Conservation (phyloP, 23 tunicate species). For the Styela clava region DNA sequence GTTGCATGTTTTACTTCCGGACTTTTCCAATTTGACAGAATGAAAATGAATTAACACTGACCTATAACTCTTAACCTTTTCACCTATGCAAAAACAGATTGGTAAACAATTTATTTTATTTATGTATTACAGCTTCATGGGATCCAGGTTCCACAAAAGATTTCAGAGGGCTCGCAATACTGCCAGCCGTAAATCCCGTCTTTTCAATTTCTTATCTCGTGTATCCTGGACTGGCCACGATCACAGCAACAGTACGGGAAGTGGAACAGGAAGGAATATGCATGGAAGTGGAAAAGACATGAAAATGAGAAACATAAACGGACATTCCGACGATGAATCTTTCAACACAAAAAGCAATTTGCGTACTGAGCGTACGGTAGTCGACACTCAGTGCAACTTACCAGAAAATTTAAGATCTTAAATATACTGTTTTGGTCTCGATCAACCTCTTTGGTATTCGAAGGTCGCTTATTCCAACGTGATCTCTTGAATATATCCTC, state of each 20-base stretch:
- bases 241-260: conserved; percentile 31
- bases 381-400: conserved; percentile 4
- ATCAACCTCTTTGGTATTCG: too few species aligned
- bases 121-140: conserved; percentile 38
- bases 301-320: conserved; percentile 1
- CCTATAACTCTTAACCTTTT: too few species aligned
- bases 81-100: too few species aligned
- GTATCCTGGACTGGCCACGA: conserved; percentile 18
- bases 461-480: too few species aligned
- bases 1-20: too few species aligned
- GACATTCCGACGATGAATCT: conserved; percentile 24
- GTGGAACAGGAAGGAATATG: conserved; percentile 6
- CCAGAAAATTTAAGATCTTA: background rate
- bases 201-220: conserved; percentile 15
- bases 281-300: background rate
- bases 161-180: conserved; percentile 33
- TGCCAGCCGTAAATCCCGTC: conserved; percentile 31
- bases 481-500: too few species aligned
- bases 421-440: too few species aligned
- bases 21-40: too few species aligned
- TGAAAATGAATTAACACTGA: too few species aligned
- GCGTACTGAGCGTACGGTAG: conserved; percentile 23
- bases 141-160: conserved; percentile 39
- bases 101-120: too few species aligned
- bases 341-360: conserved; percentile 11